Evolutionary conservation across 2,113 vertebrate genomes (phyloP), one percentile per base, ranked within the genome.

Genomic region (Pagrus major): DNA sequence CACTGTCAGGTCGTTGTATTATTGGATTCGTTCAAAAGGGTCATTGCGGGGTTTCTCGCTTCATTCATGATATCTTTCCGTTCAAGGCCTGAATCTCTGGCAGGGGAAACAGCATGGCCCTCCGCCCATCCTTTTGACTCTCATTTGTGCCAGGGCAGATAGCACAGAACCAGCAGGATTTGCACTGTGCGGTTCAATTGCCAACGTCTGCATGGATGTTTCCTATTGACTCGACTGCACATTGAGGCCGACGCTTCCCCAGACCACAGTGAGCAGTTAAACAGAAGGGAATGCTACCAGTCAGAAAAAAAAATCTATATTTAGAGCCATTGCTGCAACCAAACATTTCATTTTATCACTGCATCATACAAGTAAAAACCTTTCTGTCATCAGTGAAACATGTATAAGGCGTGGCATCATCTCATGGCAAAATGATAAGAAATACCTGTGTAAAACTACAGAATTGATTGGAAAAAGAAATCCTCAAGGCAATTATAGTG

Each of bases 91-190:
- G 27, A 23, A 70, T 91, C 47, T 80, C 80, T 88, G 81, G 76
- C 81, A 74, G 72, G 56, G 71, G 31, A 52, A 47, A 71, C 25
- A 56, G 58, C 42, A 37, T 56, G 85, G 73, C 60, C 20, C 65
- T 61, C 46, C 23, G 79, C 77, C 74, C 60, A 65, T 80, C 56
- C 71, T 63, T 85, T 86, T 75, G 75, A 90, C 86, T 87, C 75
- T 55, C 52, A 58, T 83, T 78, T 66, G 78, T 87, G 75, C 78
- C 78, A 79, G 70, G 60, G 56, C 71, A 89, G 82, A 87, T 74
- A 75, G 60, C 42, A 77, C 46, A 51, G 58, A 81, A 78, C 76
- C 85, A 81, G 83, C 76, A 85, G 82, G 82, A 47, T 83, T 76
- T 78, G 35, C 46, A 63, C 55, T 31, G 51, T 63, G 27, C 27